Conservation (phyloP, 2,888 invertebrate genomes). For the Aspidapion aeneum region DNA sequence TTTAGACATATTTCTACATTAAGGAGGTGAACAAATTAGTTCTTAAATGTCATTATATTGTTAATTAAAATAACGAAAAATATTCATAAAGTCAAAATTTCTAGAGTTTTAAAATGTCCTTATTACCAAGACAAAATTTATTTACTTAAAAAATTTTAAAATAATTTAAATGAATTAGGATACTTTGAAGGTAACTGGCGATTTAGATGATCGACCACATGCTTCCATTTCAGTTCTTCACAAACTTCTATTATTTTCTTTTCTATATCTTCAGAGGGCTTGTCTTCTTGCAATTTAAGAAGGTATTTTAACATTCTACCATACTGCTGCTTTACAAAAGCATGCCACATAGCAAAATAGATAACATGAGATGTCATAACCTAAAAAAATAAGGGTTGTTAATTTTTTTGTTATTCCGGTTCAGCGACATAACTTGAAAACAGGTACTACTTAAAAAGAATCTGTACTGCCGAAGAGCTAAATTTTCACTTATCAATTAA, state of each 20-base stretch:
- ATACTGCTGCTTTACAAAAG: constrained; percentile 71
- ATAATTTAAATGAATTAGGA: constrained; percentile 65
- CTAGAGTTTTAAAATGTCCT: no score
- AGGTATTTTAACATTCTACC: constrained; percentile 79
- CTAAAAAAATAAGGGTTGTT: constrained; percentile 18
- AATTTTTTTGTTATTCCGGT: neutral
- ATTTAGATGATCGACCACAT: constrained; percentile 56
- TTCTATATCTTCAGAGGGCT: constrained; percentile 69
- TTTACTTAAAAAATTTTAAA: constrained; percentile 60
- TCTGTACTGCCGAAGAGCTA: no score
- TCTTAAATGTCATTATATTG: no score
- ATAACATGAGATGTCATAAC: constrained; percentile 49
- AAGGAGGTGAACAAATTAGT: no score
- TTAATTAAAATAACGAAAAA: no score
- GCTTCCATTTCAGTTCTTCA: constrained; percentile 66
- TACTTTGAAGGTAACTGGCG: constrained; percentile 64
- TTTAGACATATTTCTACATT: no score
- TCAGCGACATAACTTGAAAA: no score
- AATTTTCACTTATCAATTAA: no score
- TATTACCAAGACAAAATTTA: no score
- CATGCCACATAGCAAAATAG: constrained; percentile 80
- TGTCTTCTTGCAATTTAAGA: constrained; percentile 76
- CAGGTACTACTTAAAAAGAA: no score
- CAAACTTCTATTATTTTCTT: constrained; percentile 63
- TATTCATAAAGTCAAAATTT: no score